Percentiles rank a stretch among this genome's conserved stretches.
Evolutionary conservation across 2,888 invertebrate genomes (phyloP).

Genomic region (Melitaea athalia): DNA sequence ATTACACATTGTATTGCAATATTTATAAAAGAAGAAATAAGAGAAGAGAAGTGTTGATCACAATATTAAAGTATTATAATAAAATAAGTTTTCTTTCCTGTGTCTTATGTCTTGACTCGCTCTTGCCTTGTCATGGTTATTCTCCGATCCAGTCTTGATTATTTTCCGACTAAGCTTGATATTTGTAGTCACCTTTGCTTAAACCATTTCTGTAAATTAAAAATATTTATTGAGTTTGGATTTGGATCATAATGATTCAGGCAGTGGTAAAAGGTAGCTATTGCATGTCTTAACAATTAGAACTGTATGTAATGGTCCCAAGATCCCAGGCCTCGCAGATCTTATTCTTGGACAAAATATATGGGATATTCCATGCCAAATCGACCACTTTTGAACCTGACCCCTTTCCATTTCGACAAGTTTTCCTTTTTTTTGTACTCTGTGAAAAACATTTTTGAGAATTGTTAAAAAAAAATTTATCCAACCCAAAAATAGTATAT

Average conservation of each 20-base stretch:
- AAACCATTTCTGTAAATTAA: slow-evolving; percentile 67
- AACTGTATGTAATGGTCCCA: too few species aligned
- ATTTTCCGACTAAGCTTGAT: slow-evolving; percentile 46
- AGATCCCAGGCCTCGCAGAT: too few species aligned
- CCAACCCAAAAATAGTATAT: too few species aligned
- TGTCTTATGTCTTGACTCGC: neutral
- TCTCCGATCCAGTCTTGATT: slow-evolving; percentile 1
- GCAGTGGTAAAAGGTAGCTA: too few species aligned
- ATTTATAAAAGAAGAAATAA: slow-evolving; percentile 3
- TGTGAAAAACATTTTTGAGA: too few species aligned
- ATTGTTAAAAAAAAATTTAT: too few species aligned
- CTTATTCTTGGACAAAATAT: too few species aligned
- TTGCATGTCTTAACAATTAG: too few species aligned
- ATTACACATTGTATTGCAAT: neutral
- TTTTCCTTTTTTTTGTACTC: too few species aligned
- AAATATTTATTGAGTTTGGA: neutral
- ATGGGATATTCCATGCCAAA: too few species aligned
- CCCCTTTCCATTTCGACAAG: too few species aligned
- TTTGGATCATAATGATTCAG: neutral
- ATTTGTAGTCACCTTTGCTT: slow-evolving; percentile 71
- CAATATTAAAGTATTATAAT: neutral
- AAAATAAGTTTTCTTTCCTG: neutral
- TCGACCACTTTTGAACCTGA: too few species aligned
- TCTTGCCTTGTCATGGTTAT: neutral
- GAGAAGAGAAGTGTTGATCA: neutral